These are phyloP conservation scores for Drepanosiphum platanoidis DNA, from an alignment of 2,888 invertebrate species.

Conservation along the genomic window DNA sequence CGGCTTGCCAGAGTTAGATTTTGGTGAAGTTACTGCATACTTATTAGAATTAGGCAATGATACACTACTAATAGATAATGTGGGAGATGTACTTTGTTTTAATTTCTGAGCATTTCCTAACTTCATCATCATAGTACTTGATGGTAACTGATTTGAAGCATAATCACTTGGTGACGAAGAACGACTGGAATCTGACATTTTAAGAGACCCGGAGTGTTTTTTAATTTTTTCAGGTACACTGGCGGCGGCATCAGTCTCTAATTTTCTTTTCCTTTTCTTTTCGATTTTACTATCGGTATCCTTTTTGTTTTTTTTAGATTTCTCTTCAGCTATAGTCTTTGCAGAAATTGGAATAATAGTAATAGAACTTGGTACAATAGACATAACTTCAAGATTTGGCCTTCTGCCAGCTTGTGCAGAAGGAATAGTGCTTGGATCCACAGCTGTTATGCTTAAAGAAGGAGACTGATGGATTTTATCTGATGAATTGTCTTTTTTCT, in stretches of 20 bases:
- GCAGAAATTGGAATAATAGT: slow-evolving; percentile 82
- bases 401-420: slow-evolving; percentile 71
- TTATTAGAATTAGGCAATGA: slow-evolving; percentile 51
- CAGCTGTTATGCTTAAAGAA: slow-evolving; percentile 58
- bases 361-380: slow-evolving; percentile 82
- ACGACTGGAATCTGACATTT: slow-evolving; percentile 58
- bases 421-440: slow-evolving; percentile 54
- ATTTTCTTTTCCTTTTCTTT: slow-evolving; percentile 79
- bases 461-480: slow-evolving; percentile 57
- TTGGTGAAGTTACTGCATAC: slow-evolving; percentile 55
- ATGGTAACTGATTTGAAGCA: slow-evolving; percentile 54
- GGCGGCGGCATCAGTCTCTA: slow-evolving; percentile 77
- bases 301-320: slow-evolving; percentile 63
- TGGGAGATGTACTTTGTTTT: slow-evolving; percentile 61
- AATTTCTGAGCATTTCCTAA: slow-evolving; percentile 52
- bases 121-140: slow-evolving; percentile 60
- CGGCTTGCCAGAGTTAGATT: slow-evolving; percentile 82
- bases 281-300: slow-evolving; percentile 71
- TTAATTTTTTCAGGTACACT: slow-evolving; percentile 83
- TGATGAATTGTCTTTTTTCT: slow-evolving; percentile 43
- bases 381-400: slow-evolving; percentile 87
- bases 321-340: slow-evolving; percentile 65
- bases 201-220: slow-evolving; percentile 57
- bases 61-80: slow-evolving; percentile 57
- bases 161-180: slow-evolving; percentile 59